Conservation (phyloP, 2,888 invertebrate genomes). For the Pollenia angustigena region DNA sequence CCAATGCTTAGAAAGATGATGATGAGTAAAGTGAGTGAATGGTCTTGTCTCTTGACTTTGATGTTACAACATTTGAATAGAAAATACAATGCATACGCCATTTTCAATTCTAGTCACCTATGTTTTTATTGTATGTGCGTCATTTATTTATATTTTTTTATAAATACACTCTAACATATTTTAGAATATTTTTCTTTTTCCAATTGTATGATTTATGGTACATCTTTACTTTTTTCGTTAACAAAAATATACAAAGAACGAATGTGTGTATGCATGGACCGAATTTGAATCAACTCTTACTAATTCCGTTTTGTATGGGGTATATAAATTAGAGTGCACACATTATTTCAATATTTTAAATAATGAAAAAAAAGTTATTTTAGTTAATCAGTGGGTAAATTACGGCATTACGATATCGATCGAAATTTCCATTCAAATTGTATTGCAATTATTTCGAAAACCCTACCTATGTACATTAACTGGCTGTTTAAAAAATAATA, state of each 20-base stretch:
- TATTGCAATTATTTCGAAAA: too few species aligned
- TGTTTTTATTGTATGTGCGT: slow-evolving; percentile 57
- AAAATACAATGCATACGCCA: slow-evolving; percentile 12
- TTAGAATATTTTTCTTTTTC: slow-evolving; percentile 1
- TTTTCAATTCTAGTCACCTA: slow-evolving; percentile 38
- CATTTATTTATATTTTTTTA: slow-evolving; percentile 39
- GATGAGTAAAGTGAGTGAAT: slow-evolving; percentile 21
- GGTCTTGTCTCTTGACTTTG: slow-evolving; percentile 61
- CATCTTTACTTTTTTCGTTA: slow-evolving; percentile 26
- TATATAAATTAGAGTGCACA: too few species aligned
- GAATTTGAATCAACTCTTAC: neutral
- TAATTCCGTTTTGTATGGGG: neutral
- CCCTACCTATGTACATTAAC: too few species aligned
- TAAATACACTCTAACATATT: neutral
- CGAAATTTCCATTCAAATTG: too few species aligned
- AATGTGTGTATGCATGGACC: neutral
- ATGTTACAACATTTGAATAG: slow-evolving; percentile 19
- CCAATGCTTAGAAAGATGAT: slow-evolving; percentile 7
- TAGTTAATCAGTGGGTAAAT: too few species aligned
- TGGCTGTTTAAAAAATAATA: too few species aligned
- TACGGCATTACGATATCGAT: too few species aligned
- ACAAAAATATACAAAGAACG: slow-evolving; percentile 8
- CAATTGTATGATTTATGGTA: slow-evolving; percentile 29
- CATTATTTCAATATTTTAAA: too few species aligned
- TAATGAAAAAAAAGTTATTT: too few species aligned